These are phyloP conservation scores for Dipodomys spectabilis DNA, from an alignment of 2,113 vertebrate species.

Conservation along the genomic window DNA sequence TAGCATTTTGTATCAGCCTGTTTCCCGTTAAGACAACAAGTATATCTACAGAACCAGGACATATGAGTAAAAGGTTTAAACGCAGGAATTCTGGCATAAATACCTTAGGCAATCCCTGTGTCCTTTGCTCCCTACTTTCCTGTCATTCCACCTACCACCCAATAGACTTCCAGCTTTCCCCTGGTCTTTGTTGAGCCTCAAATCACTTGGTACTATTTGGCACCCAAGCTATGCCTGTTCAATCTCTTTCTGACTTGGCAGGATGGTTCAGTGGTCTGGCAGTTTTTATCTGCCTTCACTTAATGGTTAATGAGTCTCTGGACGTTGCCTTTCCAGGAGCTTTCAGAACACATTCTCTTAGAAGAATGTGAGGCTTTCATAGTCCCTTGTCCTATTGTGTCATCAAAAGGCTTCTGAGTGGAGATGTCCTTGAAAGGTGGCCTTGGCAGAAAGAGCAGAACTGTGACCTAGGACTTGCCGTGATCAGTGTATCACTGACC, in stretches of 20 bases:
- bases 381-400: too few relatives aligned
- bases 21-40: conserved; percentile 15
- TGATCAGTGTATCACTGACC: conserved; percentile 60
- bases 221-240: conserved; percentile 59
- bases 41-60: background rate
- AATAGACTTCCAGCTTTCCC: background rate
- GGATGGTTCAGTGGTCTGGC: conserved; percentile 59
- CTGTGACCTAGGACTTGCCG: background rate
- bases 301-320: conserved; percentile 28
- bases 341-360: conserved; percentile 9
- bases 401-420: too few relatives aligned
- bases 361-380: too few relatives aligned
- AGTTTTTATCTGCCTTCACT: conserved; percentile 39
- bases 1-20: conserved; percentile 18
- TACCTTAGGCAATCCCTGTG: background rate
- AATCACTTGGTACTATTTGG: conserved; percentile 57
- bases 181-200: conserved; percentile 53
- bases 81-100: background rate
- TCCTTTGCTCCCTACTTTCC: conserved; percentile 28
- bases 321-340: conserved; percentile 51
- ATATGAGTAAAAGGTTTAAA: background rate
- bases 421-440: too few relatives aligned
- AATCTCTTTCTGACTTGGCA: conserved; percentile 64
- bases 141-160: background rate
- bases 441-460: too few relatives aligned